Evolutionary conservation across 1,140 invertebrate genomes (phyloP).

Genomic region (Adoxophyes honmai): DNA sequence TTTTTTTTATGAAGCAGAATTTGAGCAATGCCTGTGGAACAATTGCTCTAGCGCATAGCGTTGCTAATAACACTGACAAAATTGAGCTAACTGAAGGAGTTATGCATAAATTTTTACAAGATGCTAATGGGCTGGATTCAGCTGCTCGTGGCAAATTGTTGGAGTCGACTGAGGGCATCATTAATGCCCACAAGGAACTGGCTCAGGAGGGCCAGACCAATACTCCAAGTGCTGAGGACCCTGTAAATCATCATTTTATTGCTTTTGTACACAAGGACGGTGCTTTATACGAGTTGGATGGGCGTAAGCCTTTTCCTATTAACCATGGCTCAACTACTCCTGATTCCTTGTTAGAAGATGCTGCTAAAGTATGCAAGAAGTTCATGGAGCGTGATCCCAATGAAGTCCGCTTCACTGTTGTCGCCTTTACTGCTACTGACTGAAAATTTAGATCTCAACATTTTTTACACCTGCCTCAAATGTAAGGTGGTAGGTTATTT

Average conservation of each 20-base stretch:
- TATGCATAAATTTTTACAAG: constrained; percentile 89
- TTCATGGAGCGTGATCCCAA: constrained; percentile 91
- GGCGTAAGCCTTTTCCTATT: constrained; percentile 90
- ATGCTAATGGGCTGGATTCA: constrained; percentile 82
- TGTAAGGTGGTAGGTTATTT: too few relatives aligned
- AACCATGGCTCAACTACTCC: constrained; percentile 88
- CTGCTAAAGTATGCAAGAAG: constrained; percentile 86
- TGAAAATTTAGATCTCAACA: constrained; percentile 22
- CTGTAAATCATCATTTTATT: constrained; percentile 93
- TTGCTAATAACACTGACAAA: constrained; percentile 87
- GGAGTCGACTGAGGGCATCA: constrained; percentile 84
- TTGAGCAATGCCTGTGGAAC: constrained; percentile 98
- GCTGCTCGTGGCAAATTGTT: constrained; percentile 86
- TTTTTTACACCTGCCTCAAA: too few relatives aligned
- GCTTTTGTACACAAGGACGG: constrained; percentile 93
- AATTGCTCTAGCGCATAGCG: constrained; percentile 92
- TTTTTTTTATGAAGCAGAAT: constrained; percentile 95
- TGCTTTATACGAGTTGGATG: constrained; percentile 94
- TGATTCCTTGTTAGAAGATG: constrained; percentile 85
- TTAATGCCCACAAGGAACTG: constrained; percentile 88
- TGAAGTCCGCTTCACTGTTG: constrained; percentile 90
- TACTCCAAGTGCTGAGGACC: constrained; percentile 84
- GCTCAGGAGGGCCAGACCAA: constrained; percentile 94
- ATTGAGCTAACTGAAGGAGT: constrained; percentile 84
- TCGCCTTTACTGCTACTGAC: constrained; percentile 81